These are phyloP conservation scores for Volucella bombylans DNA, from an alignment of 2,888 invertebrate genomes.

Conservation along the genomic window DNA sequence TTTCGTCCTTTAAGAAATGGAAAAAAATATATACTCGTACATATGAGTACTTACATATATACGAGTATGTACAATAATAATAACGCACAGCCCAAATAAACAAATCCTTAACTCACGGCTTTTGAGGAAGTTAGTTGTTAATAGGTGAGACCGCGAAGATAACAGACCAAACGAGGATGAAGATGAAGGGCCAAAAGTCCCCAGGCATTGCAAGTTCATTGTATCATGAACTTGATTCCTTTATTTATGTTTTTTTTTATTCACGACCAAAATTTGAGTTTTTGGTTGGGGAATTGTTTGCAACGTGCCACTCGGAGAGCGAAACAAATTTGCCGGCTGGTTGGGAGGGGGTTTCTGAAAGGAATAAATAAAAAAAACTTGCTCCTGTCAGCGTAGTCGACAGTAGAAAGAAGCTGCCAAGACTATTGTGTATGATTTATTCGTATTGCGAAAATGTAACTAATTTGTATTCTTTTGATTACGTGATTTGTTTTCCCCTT, in stretches of 20 bases:
- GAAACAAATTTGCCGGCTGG: slow-evolving; percentile 46
- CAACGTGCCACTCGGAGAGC: slow-evolving; percentile 30
- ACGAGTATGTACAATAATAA: slow-evolving; percentile 3
- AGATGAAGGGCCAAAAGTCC: slow-evolving; percentile 53
- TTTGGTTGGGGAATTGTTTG: slow-evolving; percentile 11
- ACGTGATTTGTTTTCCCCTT: background rate
- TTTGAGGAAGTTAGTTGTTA: slow-evolving; percentile 58
- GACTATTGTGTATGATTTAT: slow-evolving; percentile 44
- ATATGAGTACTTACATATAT: slow-evolving; percentile 2
- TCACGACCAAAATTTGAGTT: background rate
- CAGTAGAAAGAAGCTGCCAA: slow-evolving; percentile 51
- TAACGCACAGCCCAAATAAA: slow-evolving; percentile 60
- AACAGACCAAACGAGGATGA: background rate
- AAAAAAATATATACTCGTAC: too few species aligned
- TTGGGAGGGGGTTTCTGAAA: slow-evolving; percentile 9
- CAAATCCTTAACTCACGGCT: slow-evolving; percentile 55
- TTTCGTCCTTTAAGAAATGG: too few species aligned
- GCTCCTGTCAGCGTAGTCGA: slow-evolving; percentile 55
- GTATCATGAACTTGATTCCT: slow-evolving; percentile 64
- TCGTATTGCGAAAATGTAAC: slow-evolving; percentile 60
- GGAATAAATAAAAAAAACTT: slow-evolving; percentile 57
- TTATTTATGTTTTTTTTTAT: slow-evolving; percentile 31
- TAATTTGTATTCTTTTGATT: slow-evolving; percentile 60
- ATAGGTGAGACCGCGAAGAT: slow-evolving; percentile 47
- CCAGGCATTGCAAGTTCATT: slow-evolving; percentile 39